phyloP scores from a whole-genome alignment of 2,888 invertebrate species.

The Xanthorhoe spadicearia region DNA sequence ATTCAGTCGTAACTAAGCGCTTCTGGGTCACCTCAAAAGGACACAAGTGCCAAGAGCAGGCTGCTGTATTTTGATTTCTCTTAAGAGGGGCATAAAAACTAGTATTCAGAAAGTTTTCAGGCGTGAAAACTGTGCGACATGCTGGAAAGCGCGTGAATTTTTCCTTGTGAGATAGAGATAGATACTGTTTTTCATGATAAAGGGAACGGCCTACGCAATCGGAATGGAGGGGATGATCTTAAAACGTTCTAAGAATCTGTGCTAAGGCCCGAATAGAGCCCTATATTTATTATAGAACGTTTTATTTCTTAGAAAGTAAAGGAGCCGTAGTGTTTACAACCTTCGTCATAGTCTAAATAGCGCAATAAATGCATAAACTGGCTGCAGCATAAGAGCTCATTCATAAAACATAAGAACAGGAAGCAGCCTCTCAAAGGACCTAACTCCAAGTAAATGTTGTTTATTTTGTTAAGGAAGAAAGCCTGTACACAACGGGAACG shows the following conservation, averaged over 20 bases:
- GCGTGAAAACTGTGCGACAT: slow-evolving; percentile 64
- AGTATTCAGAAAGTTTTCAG: slow-evolving; percentile 45
- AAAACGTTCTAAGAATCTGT: slow-evolving; percentile 70
- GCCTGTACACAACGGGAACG: slow-evolving; percentile 77
- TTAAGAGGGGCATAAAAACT: slow-evolving; percentile 38
- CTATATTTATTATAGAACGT: slow-evolving; percentile 20
- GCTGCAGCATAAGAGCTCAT: slow-evolving; percentile 76
- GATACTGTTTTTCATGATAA: slow-evolving; percentile 76
- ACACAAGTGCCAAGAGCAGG: slow-evolving; percentile 36
- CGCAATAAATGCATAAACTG: slow-evolving; percentile 50
- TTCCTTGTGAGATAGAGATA: slow-evolving; percentile 76
- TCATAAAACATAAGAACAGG: slow-evolving; percentile 78
- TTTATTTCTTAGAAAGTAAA: not conserved
- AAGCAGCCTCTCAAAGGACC: slow-evolving; percentile 78
- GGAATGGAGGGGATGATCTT: slow-evolving; percentile 79
- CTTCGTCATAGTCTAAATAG: slow-evolving; percentile 32
- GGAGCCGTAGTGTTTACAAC: slow-evolving; percentile 5
- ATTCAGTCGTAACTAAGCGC: slow-evolving; percentile 41
- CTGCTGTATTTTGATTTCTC: slow-evolving; percentile 12
- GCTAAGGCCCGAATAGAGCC: slow-evolving; percentile 54
- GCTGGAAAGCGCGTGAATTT: slow-evolving; percentile 74
- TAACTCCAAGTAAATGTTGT: slow-evolving; percentile 81
- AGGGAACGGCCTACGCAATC: slow-evolving; percentile 80
- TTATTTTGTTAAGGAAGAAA: slow-evolving; percentile 83
- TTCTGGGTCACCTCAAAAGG: slow-evolving; percentile 47